Base-by-base conservation (phyloP, 2,797 vertebrate genomes). In the Phalloptychus januarius region DNA sequence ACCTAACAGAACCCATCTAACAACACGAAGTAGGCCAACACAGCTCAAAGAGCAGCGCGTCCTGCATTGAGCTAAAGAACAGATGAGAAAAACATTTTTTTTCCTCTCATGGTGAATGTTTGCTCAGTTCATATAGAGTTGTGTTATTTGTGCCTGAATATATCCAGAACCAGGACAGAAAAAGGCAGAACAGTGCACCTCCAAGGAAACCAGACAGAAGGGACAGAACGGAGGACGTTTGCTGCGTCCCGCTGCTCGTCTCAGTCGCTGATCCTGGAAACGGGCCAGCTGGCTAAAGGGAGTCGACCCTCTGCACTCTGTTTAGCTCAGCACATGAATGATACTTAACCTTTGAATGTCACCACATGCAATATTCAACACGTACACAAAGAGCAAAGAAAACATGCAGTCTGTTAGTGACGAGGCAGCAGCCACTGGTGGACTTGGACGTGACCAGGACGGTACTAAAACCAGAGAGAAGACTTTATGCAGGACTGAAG, bases 261-360 rank as follows among this genome's bases (percentile, higher is more conserved):
- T 83, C 77, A 78, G 69, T 75, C 71, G 58, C 46, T 79, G 0
- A 54, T 8, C 73, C 71, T 88, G 75, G 61, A 85, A 81, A 78
- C 73, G 58, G 69, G 77, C 71, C 80, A 79, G 78, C 67, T 45
- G 36, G 71, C 74, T 72, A 75, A 81, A 85, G 2, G 63, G 50
- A 58, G 44, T 54, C 72, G 79, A 77, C 58, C 73, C 77, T 71
- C 46, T 23, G 63, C 73, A 78, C 65, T 33, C 72, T 50, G 74
- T 36, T 56, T 48, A 76, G 79, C 42, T 81, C 46, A 50, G 63
- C n/a, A 69, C 72, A 71, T 74, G 50, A 81, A 79, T 84, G 77
- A 81, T 38, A 88, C 82, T 79, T 82, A 81, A 82, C 79, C 83
- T 82, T 52, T 82, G 61, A 67, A 81, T 83, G 77, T 80, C 78